These are phyloP conservation scores for Trachymyrmex cornetzi DNA, from an alignment of 1,140 invertebrate genomes.

Conservation along the genomic window DNA sequence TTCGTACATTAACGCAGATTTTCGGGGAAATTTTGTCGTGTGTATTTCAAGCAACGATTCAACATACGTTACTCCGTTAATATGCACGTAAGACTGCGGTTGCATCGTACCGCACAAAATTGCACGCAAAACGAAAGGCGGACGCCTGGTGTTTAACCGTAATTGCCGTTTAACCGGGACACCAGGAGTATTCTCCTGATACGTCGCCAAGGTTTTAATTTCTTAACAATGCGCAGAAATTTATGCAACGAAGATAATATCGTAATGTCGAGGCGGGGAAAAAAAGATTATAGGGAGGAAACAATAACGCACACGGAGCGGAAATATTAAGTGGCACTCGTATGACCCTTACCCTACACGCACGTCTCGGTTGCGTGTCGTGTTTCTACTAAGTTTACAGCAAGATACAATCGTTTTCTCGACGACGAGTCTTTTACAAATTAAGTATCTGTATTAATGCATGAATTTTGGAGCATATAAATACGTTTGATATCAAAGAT, in stretches of 20 bases:
- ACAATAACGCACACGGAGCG: conserved; percentile 40
- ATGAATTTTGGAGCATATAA: conserved; percentile 7
- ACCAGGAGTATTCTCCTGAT: conserved; percentile 23
- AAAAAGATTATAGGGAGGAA: conserved; percentile 46
- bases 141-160: conserved; percentile 27
- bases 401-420: conserved; percentile 37
- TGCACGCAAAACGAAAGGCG: conserved; percentile 23
- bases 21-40: neutral
- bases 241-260: conserved; percentile 42
- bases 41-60: neutral
- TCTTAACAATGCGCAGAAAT: conserved; percentile 45
- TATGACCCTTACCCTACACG: conserved; percentile 44
- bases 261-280: conserved; percentile 27
- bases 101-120: conserved; percentile 24
- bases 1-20: conserved; percentile 6
- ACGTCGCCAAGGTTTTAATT: conserved; percentile 48
- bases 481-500: neutral
- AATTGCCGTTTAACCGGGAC: conserved; percentile 24
- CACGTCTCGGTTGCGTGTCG: conserved; percentile 33
- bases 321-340: conserved; percentile 55
- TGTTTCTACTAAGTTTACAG: conserved; percentile 14
- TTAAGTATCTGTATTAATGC: conserved; percentile 32
- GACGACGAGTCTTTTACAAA: conserved; percentile 10
- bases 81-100: neutral
- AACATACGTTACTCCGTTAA: neutral